Evolutionary conservation across 2,888 invertebrate genomes (phyloP), one percentile per base, ranked within the genome.

Genomic region (Coleophora deauratella): DNA sequence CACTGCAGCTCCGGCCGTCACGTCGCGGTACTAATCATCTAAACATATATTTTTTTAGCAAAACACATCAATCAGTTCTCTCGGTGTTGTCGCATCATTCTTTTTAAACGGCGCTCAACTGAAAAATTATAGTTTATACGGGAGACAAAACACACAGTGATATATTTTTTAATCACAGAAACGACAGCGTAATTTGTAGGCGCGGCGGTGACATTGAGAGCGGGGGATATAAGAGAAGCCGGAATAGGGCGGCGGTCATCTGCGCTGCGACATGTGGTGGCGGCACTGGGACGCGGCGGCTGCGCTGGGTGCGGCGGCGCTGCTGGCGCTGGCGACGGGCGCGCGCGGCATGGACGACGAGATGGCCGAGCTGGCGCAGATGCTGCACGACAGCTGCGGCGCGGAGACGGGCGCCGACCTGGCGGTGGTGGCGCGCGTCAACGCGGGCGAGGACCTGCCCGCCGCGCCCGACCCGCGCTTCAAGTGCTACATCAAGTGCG

Each of bases 401-500:
- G 74, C 44, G 1, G 81, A 84, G 50, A 71, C 70, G 0, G 72
- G 68, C n/a, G 81, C 65, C 1, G 77, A 78, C 50, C 4, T 62
- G 11, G 43, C 57, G 33, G 57, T 79, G 10, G 52, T 84, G 28
- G 71, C 72, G 31, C 50, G 58, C 21, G 64, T 81, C 1, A 74
- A 84, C 55, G 66, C 42, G 4, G 84, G 84, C n/a, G 65, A 66
- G 0, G 65, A 64, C 10, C 54, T 84, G 11, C 54, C 62, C 57
- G 56, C 66, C 0, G 54, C 62, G 58, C 57, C 66, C 0, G 81
- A 81, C 51, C 50, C 51, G 0, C 63, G 62, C 44, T 61, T 84
- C 38, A 77, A 80, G 52, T 84, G 84, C 59, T 84, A 84, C 65
- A 64, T 77, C 47, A 79, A 80, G 54, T 84, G 84, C 54, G 60